Evolutionary conservation across 2,888 invertebrate genomes (phyloP).

Genomic region (Drosophila leonis): DNA sequence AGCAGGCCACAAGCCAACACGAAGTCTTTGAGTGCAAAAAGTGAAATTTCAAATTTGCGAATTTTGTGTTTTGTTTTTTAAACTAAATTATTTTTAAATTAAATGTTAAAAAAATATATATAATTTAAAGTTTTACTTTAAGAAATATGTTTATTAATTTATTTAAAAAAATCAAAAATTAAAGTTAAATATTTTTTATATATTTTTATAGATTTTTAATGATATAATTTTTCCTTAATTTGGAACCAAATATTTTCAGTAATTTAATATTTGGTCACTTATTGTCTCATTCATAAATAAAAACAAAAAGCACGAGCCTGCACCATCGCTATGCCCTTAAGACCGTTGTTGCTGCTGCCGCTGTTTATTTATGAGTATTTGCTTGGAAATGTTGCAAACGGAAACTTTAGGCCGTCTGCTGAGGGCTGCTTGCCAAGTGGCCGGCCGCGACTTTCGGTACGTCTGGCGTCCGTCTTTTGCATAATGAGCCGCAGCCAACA

Average conservation of each 20-base stretch:
- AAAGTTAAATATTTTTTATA: no score
- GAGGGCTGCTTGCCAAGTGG: conserved; percentile 63
- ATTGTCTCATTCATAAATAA: neutral
- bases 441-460: conserved; percentile 40
- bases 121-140: no score
- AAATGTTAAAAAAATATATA: no score
- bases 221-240: no score
- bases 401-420: conserved; percentile 57
- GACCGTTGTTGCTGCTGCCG: conserved; percentile 19
- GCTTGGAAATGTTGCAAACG: conserved; percentile 64
- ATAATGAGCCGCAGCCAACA: conserved; percentile 72
- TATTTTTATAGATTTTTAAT: no score
- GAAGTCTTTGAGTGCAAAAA: neutral
- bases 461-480: conserved; percentile 39
- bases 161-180: no score
- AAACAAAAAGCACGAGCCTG: neutral
- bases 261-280: neutral
- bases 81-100: no score
- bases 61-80: no score
- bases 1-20: neutral
- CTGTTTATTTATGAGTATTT: conserved; percentile 68
- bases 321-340: conserved; percentile 2
- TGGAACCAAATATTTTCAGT: no score
- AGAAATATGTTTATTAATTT: no score
- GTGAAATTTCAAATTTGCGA: no score